phyloP scores from a whole-genome alignment of 2,888 invertebrate genomes.

The Nezara viridula region DNA sequence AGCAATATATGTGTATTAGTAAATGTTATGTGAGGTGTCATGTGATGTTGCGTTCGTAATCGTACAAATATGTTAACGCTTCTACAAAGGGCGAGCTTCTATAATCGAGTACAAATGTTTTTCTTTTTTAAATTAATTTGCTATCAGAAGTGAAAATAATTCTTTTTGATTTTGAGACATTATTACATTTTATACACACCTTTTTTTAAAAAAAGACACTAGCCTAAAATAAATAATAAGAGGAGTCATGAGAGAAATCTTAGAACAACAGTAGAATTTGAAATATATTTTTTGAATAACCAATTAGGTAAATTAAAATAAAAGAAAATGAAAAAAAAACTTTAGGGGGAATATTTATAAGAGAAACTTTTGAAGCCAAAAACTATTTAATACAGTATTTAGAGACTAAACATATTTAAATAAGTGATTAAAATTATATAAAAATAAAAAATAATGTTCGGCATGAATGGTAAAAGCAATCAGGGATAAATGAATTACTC shows the following conservation, averaged over 20 bases:
- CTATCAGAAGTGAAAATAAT: conserved; percentile 51
- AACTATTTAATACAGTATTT: conserved; percentile 59
- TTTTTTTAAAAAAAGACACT: conserved; percentile 55
- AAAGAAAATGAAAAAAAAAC: conserved; percentile 15
- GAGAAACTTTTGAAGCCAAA: conserved; percentile 56
- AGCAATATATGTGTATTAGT: conserved; percentile 65
- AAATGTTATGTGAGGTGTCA: conserved; percentile 62
- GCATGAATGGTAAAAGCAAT: conserved; percentile 52
- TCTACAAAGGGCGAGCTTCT: conserved; percentile 63
- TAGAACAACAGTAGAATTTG: conserved; percentile 56
- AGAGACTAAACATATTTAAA: conserved; percentile 50
- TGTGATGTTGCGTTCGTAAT: conserved; percentile 59
- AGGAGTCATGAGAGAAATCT: conserved; percentile 5
- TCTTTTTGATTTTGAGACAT: conserved; percentile 37
- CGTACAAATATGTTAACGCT: conserved; percentile 58
- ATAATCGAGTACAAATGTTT: conserved; percentile 62
- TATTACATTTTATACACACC: conserved; percentile 11
- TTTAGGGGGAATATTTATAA: conserved; percentile 48
- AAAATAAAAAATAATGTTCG: conserved; percentile 26
- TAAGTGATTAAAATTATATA: conserved; percentile 35
- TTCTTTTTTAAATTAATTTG: conserved; percentile 39
- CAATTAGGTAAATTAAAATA: conserved; percentile 50
- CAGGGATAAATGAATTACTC: conserved; percentile 53
- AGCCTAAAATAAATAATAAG: conserved; percentile 55
- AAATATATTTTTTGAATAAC: conserved; percentile 60